Evolutionary conservation across 2,888 invertebrate genomes (phyloP).

Genomic region (Nysson spinosus): DNA sequence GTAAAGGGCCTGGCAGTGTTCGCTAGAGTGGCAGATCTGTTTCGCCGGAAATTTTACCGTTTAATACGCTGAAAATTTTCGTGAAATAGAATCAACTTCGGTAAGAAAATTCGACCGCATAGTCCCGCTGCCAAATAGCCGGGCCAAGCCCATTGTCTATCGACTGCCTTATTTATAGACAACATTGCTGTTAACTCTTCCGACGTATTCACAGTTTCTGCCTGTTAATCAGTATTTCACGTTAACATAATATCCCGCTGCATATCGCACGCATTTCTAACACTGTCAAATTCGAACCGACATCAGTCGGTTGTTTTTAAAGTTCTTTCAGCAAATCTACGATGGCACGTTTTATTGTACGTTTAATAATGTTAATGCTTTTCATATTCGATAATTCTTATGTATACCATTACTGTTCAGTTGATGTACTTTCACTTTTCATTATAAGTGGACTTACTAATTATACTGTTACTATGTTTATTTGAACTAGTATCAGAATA

Average conservation of each 20-base stretch:
- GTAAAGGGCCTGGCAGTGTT: slow-evolving; percentile 78
- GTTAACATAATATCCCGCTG: neutral
- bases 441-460: too few species aligned
- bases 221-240: neutral
- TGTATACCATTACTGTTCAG: too few species aligned
- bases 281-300: slow-evolving; percentile 23
- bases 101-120: slow-evolving; percentile 49
- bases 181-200: slow-evolving; percentile 18
- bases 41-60: slow-evolving; percentile 77
- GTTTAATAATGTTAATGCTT: neutral
- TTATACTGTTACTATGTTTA: too few species aligned
- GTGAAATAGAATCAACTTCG: slow-evolving; percentile 71
- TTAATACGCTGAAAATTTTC: slow-evolving; percentile 74
- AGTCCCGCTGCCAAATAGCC: slow-evolving; percentile 52
- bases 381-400: neutral
- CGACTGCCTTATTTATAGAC: slow-evolving; percentile 62
- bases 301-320: slow-evolving; percentile 14
- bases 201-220: slow-evolving; percentile 1
- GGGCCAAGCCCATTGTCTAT: slow-evolving; percentile 69
- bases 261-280: neutral
- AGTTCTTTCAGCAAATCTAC: neutral
- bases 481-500: too few species aligned
- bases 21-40: slow-evolving; percentile 64
- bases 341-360: slow-evolving; percentile 5
- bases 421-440: neutral